Conservation (phyloP, 1,140 invertebrate genomes). For the Aphaenogaster rudis region DNA sequence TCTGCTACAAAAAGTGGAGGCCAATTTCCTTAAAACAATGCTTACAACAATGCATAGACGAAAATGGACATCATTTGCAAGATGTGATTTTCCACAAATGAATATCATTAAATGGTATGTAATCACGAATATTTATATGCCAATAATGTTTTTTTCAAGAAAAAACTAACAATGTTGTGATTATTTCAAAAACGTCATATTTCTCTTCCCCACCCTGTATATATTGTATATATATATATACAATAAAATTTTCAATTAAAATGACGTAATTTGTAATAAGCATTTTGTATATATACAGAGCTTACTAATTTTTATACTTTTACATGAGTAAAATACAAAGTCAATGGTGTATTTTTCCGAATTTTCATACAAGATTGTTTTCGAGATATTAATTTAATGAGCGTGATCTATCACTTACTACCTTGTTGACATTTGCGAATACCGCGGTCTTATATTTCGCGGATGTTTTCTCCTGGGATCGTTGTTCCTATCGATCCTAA, state of each 20-base stretch:
- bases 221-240: neutral
- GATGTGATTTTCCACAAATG: too few species aligned
- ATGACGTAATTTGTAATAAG: neutral
- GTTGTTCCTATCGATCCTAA: conserved; percentile 76
- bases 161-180: too few species aligned
- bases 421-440: conserved; percentile 67
- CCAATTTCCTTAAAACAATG: too few species aligned
- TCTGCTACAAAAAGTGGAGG: too few species aligned
- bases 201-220: too few species aligned
- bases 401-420: conserved; percentile 20
- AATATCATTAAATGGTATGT: too few species aligned
- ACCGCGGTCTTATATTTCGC: conserved; percentile 72
- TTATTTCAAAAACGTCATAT: too few species aligned
- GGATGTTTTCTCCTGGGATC: conserved; percentile 77
- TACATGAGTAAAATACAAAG: conserved; percentile 13
- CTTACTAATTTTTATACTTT: neutral
- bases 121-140: too few species aligned
- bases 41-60: too few species aligned
- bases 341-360: neutral
- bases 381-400: neutral
- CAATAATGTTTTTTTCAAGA: too few species aligned
- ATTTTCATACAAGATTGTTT: neutral
- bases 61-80: too few species aligned
- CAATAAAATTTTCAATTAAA: conserved; percentile 17
- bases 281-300: neutral